Percentiles rank a stretch among this genome's conserved stretches.
Conservation (phyloP, 2,797 vertebrate genomes). For the Echeneis naucrates region DNA sequence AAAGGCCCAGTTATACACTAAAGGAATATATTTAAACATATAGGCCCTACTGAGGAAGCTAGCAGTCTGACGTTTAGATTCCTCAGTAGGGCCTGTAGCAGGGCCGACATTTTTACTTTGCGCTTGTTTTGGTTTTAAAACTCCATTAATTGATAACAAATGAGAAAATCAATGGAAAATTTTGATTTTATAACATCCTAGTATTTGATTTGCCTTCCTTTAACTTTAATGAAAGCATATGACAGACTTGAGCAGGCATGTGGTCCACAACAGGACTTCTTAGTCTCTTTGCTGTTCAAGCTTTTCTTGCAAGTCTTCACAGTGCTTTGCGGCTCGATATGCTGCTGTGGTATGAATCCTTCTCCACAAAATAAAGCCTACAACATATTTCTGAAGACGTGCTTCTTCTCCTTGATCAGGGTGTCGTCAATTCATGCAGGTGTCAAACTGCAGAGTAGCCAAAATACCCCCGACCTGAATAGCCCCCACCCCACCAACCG, state of each 20-base stretch:
- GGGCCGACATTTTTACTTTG: no score
- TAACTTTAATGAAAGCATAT: background rate
- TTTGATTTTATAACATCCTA: background rate
- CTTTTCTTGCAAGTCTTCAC: no score
- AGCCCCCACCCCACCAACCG: background rate
- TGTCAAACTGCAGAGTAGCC: background rate
- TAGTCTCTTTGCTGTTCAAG: background rate
- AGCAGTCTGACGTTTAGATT: no score
- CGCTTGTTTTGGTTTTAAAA: no score
- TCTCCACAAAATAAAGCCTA: background rate
- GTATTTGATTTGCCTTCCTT: background rate
- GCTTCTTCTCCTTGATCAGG: background rate
- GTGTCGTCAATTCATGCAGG: background rate
- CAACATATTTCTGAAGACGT: background rate
- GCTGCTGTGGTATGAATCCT: background rate
- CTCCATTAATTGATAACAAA: no score
- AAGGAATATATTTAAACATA: slow-evolving; percentile 21
- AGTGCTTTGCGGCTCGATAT: no score
- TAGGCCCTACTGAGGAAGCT: no score
- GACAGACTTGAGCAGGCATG: background rate
- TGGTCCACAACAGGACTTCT: background rate
- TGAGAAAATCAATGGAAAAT: no score
- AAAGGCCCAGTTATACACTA: slow-evolving; percentile 8
- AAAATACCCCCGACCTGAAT: background rate
- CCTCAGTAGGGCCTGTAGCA: no score